These are phyloP conservation scores for Notiomystis cincta DNA, from an alignment of 2,113 vertebrate species.

Conservation along the genomic window DNA sequence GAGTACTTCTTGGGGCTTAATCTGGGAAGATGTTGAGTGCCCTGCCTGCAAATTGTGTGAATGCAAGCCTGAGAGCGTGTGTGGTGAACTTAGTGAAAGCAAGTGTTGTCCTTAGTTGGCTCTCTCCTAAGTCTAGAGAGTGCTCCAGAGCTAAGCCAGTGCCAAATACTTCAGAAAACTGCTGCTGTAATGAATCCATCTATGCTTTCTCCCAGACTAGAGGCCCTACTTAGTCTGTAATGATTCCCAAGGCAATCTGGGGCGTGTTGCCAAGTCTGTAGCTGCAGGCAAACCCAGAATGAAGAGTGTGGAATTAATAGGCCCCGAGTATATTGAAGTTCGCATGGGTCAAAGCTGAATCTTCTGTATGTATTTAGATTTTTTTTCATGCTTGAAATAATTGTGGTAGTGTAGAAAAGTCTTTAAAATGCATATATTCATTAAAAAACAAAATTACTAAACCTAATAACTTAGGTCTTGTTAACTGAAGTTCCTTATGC, in stretches of 20 bases:
- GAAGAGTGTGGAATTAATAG: not conserved
- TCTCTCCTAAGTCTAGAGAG: not conserved
- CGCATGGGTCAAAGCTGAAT: not conserved
- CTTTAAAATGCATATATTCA: not conserved
- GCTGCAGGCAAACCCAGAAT: not conserved
- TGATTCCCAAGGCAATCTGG: not conserved
- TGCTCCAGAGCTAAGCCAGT: not conserved
- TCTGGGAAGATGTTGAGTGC: not conserved
- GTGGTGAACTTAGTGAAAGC: not conserved
- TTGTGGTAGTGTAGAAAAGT: not conserved
- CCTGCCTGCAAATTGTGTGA: not conserved
- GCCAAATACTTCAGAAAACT: constrained; percentile 18
- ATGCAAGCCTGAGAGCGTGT: not conserved
- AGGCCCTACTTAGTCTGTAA: constrained; percentile 4
- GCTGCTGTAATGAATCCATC: not conserved
- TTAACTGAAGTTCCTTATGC: not conserved
- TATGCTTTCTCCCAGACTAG: constrained; percentile 6
- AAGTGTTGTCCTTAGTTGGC: constrained; percentile 10
- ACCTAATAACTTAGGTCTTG: not conserved
- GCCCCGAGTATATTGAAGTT: not conserved
- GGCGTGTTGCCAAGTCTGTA: constrained; percentile 3
- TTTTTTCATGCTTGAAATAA: not conserved
- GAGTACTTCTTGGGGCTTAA: not conserved
- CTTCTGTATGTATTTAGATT: not conserved
- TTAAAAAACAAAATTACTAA: not conserved